Percentiles rank a stretch among this genome's conserved stretches.
Conservation (phyloP, 2,797 vertebrate species). For the Xenentodon cancila region DNA sequence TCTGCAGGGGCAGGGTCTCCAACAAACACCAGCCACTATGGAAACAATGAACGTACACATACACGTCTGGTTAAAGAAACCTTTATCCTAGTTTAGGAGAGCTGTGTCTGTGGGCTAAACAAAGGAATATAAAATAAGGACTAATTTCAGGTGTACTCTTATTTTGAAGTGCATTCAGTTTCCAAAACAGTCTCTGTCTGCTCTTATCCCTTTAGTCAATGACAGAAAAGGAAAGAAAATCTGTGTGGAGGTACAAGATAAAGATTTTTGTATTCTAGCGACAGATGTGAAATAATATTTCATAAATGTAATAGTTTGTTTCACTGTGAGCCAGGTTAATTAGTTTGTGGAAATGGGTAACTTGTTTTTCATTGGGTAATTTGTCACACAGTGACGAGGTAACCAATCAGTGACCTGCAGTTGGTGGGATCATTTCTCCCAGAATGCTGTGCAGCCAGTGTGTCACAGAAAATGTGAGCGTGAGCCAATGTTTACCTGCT, state of each 20-base stretch:
- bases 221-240: not conserved
- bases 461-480: conserved; percentile 89
- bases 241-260: conserved; percentile 6
- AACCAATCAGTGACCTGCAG: conserved; percentile 93
- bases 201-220: not conserved
- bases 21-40: too few species aligned
- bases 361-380: conserved; percentile 98
- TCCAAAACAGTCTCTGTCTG: not conserved
- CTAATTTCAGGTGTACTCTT: too few species aligned
- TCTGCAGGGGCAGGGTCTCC: too few species aligned
- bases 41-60: too few species aligned
- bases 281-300: conserved; percentile 98
- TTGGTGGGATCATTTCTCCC: conserved; percentile 90
- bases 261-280: conserved; percentile 77
- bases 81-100: too few species aligned
- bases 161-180: too few species aligned
- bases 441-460: conserved; percentile 86
- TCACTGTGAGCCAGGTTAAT: conserved; percentile 98
- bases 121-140: too few species aligned
- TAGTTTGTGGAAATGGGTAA: conserved; percentile 98
- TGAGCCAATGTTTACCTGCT: conserved; percentile 92
- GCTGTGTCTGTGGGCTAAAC: too few species aligned
- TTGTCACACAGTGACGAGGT: conserved; percentile 96
- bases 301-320: conserved; percentile 99
- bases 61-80: too few species aligned